phyloP scores from a whole-genome alignment of 2,888 invertebrate species.

The Polietes domitor region DNA sequence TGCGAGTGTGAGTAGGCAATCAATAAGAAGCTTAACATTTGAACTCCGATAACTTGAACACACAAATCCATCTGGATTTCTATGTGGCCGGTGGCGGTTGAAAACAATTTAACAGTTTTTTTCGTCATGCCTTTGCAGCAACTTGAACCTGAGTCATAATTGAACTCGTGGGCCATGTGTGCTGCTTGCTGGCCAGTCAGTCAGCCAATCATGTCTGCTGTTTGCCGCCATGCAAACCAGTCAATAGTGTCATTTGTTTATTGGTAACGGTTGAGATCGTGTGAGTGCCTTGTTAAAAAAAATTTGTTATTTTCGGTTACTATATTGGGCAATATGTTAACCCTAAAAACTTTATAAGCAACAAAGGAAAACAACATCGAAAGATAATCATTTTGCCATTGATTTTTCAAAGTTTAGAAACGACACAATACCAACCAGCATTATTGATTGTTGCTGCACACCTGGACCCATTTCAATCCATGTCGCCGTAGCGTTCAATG shows the following conservation, averaged over 20 bases:
- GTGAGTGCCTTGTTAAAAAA: neutral
- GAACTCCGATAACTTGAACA: slow-evolving; percentile 20
- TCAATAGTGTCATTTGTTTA: slow-evolving; percentile 9
- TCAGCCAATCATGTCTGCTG: neutral
- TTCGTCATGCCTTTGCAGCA: slow-evolving; percentile 9
- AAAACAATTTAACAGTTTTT: neutral
- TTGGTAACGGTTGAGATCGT: neutral
- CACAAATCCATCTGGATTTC: slow-evolving; percentile 20
- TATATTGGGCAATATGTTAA: slow-evolving; percentile 30
- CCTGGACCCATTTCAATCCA: slow-evolving; percentile 45
- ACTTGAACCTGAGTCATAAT: slow-evolving; percentile 60
- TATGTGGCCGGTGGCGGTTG: neutral
- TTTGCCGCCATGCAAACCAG: neutral
- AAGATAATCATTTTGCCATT: slow-evolving; percentile 35
- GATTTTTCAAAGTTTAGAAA: slow-evolving; percentile 7
- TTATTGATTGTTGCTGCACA: slow-evolving; percentile 43
- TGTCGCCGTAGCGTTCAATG: slow-evolving; percentile 16
- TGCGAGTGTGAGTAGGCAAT: neutral
- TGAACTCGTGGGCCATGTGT: slow-evolving; percentile 51
- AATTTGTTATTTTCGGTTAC: slow-evolving; percentile 19
- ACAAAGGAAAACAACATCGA: neutral
- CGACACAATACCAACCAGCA: neutral
- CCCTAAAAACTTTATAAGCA: slow-evolving; percentile 9
- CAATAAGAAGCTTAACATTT: slow-evolving; percentile 34
- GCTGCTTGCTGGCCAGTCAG: slow-evolving; percentile 3